Evolutionary conservation across 2,888 invertebrate genomes (phyloP), one percentile per base, ranked within the genome.

Genomic region (Anthoptus insignis): DNA sequence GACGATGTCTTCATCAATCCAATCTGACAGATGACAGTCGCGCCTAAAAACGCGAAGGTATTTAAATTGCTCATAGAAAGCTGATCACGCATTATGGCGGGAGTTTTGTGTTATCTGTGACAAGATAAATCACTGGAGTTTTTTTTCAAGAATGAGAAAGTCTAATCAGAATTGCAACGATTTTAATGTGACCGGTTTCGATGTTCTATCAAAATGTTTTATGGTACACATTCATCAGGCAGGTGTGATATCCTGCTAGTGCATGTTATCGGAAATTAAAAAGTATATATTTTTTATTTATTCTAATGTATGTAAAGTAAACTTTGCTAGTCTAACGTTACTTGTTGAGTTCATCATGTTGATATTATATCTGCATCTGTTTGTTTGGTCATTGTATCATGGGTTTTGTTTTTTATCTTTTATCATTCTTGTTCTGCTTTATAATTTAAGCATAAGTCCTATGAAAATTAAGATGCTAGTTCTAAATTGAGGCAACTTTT

Each of bases 41-140:
- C 57, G 64, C 57, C 57, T 64, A 57, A 57, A 64, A 64, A 60
- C 57, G 21, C 58, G 16, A 52, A 52, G 64, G 58, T 42, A 64
- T 64, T 64, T 64, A 52, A 64, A 64, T 58, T 64, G 45, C 64
- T 64, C 52, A 64, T 64, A 64, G 64, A 64, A 64, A 64, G 64
- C 32, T 58, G 58, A 64, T 64, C 57, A 45, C 64, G 57, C 52
- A 45, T 64, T 24, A 64, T 64, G 50, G 57, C 16, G n/a, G 49
- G 49, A 49, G 32, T 56, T 56, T 56, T 39, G 39, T 64, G 57
- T 64, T 50, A 39, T 64, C 57, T 58, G 13, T 64, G 64, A 64
- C 63, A 63, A 63, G 63, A 63, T 42, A 52, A 64, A 64, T 64
- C 50, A 50, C 57, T 49, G 29, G 34, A 22, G 37, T 19, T 32